A percentile compares a stretch with the other conserved stretches of the same genome.
Evolutionary conservation across 2,888 invertebrate genomes (phyloP).

Genomic region (Plagodis pulveraria): DNA sequence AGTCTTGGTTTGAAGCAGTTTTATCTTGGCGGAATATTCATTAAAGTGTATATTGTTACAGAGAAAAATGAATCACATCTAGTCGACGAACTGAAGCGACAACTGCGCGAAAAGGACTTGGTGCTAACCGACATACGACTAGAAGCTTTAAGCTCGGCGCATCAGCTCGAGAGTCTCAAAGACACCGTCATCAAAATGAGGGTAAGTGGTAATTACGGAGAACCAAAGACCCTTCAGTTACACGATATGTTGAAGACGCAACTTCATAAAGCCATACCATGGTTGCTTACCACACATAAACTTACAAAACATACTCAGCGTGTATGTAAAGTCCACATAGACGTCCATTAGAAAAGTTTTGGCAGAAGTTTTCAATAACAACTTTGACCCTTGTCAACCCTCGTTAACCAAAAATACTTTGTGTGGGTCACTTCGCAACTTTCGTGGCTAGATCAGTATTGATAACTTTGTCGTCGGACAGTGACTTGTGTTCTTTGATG

Average conservation of each 20-base stretch:
- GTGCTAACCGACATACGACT: constrained; percentile 98
- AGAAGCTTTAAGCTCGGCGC: constrained; percentile 98
- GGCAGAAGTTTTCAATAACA: constrained; percentile 22
- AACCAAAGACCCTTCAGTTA: not conserved
- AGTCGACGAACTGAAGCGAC: constrained; percentile 95
- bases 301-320: not conserved
- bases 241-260: not conserved
- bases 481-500: constrained; percentile 10
- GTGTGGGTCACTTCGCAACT: constrained; percentile 13
- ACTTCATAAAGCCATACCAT: no score
- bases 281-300: not conserved
- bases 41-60: constrained; percentile 52
- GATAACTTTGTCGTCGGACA: constrained; percentile 20
- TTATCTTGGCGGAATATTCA: constrained; percentile 23
- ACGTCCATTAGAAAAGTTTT: constrained; percentile 19
- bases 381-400: constrained; percentile 24
- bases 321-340: constrained; percentile 2
- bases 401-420: constrained; percentile 18
- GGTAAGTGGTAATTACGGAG: constrained; percentile 80
- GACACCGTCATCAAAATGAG: constrained; percentile 99
- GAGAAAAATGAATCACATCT: constrained; percentile 78
- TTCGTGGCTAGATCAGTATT: constrained; percentile 22
- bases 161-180: constrained; percentile 97
- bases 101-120: constrained; percentile 97
- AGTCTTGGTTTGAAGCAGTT: constrained; percentile 8